These are phyloP conservation scores for Intellagama lesueurii DNA, from an alignment of 2,797 vertebrate genomes.

Conservation along the genomic window DNA sequence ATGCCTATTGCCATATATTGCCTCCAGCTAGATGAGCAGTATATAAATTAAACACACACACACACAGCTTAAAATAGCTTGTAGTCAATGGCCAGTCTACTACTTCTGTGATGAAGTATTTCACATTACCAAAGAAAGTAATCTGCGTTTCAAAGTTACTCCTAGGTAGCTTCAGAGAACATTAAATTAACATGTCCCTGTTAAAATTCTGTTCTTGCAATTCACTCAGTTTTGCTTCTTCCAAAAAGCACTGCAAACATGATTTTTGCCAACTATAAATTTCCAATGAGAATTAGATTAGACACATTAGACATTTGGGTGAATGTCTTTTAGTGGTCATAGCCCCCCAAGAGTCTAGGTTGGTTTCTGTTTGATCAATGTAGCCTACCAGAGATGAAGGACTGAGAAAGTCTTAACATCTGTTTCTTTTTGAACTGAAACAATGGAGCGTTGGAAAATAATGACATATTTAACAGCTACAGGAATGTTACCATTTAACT, in stretches of 20 bases:
- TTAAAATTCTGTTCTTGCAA: neutral
- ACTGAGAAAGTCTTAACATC: conserved; percentile 68
- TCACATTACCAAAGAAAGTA: neutral
- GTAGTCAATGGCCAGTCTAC: neutral
- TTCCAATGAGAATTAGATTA: conserved; percentile 55
- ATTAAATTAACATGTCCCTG: neutral
- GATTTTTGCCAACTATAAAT: neutral
- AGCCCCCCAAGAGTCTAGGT: conserved; percentile 50
- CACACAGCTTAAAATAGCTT: neutral
- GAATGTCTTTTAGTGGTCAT: conserved; percentile 38
- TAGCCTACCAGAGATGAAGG: conserved; percentile 61
- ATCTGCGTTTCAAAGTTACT: neutral
- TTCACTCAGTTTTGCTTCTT: conserved; percentile 46
- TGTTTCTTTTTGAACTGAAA: conserved; percentile 73
- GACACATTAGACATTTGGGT: conserved; percentile 40
- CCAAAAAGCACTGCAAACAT: conserved; percentile 17
- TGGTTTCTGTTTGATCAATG: conserved; percentile 75
- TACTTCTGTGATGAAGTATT: neutral
- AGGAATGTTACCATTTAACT: conserved; percentile 57
- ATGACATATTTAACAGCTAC: conserved; percentile 67
- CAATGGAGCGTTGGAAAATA: conserved; percentile 71
- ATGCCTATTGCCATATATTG: no score
- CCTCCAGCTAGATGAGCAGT: no score
- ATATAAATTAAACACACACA: no score
- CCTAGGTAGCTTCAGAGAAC: conserved; percentile 9